Percentiles rank a stretch among this genome's conserved stretches.
Evolutionary conservation across 1,140 invertebrate species (phyloP).

Genomic region (Eciton burchellii): DNA sequence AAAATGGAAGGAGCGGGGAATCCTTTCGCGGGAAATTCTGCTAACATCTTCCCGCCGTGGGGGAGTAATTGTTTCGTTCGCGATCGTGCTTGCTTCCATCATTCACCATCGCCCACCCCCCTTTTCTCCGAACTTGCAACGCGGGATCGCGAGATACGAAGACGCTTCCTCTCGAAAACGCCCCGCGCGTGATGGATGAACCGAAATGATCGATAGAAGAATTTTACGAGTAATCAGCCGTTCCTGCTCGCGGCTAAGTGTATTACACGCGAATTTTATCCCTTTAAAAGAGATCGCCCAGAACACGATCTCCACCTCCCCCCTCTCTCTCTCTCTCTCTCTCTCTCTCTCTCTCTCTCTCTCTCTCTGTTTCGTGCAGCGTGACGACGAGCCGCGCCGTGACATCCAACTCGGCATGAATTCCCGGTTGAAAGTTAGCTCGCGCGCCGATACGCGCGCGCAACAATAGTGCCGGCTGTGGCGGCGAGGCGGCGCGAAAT

Average conservation of each 20-base stretch:
- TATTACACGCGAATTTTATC: neutral
- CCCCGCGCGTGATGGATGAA: constrained; percentile 24
- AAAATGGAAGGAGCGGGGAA: neutral
- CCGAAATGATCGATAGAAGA: constrained; percentile 61
- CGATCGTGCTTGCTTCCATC: neutral
- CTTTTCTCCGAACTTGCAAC: neutral
- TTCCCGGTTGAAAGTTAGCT: no score
- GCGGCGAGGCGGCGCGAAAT: no score
- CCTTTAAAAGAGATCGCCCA: neutral
- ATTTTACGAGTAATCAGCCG: constrained; percentile 64
- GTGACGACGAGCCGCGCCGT: no score
- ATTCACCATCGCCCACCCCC: neutral
- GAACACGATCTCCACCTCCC: neutral
- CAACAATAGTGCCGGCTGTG: no score
- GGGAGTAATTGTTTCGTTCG: constrained; percentile 34
- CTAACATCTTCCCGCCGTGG: neutral
- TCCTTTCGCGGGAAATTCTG: neutral
- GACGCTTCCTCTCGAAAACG: constrained; percentile 21
- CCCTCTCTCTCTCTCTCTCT: constrained; percentile 1
- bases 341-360: neutral
- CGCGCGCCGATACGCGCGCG: no score
- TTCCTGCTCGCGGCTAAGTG: neutral
- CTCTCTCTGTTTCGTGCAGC: no score
- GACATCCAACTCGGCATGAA: no score
- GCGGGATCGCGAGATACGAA: neutral